phyloP scores from a whole-genome alignment of 2,888 invertebrate species.

The Pimpla rufipes region DNA sequence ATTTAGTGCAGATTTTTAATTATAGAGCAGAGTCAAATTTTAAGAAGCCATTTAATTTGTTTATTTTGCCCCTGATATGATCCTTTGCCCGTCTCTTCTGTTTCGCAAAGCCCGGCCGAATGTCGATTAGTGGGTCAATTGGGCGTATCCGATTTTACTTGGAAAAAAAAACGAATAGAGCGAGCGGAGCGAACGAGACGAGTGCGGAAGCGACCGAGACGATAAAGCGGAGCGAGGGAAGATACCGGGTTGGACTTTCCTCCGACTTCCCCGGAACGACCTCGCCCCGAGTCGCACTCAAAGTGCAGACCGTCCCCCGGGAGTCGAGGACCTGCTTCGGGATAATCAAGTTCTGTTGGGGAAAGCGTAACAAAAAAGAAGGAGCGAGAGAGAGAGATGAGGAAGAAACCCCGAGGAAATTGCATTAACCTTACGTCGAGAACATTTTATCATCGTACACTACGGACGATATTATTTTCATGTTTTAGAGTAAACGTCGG shows the following conservation, averaged over 20 bases:
- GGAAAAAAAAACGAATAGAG: background rate
- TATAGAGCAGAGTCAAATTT: too few relatives aligned
- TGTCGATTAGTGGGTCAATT: slow-evolving; percentile 69
- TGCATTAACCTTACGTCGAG: slow-evolving; percentile 65
- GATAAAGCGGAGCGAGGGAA: slow-evolving; percentile 1
- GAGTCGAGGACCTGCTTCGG: slow-evolving; percentile 62
- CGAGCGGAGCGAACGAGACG: background rate
- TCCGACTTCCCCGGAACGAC: slow-evolving; percentile 32
- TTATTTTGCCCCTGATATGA: too few relatives aligned
- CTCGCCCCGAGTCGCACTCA: slow-evolving; percentile 48
- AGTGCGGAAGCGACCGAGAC: slow-evolving; percentile 32
- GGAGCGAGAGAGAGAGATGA: slow-evolving; percentile 17
- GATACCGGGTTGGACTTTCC: slow-evolving; percentile 2
- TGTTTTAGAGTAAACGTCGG: slow-evolving; percentile 23
- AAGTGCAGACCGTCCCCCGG: slow-evolving; percentile 60
- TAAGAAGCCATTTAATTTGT: too few relatives aligned
- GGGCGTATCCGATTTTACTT: slow-evolving; percentile 62
- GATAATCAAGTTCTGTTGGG: slow-evolving; percentile 63
- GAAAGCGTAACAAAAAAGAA: slow-evolving; percentile 27
- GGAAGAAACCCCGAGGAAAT: slow-evolving; percentile 46
- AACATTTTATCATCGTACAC: slow-evolving; percentile 56
- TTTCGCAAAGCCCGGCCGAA: slow-evolving; percentile 11
- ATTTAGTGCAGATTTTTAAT: too few relatives aligned
- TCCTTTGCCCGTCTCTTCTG: too few relatives aligned
- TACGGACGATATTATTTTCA: slow-evolving; percentile 54